These are phyloP conservation scores for Pitta sordida DNA, from an alignment of 2,113 vertebrate genomes.

Conservation along the genomic window DNA sequence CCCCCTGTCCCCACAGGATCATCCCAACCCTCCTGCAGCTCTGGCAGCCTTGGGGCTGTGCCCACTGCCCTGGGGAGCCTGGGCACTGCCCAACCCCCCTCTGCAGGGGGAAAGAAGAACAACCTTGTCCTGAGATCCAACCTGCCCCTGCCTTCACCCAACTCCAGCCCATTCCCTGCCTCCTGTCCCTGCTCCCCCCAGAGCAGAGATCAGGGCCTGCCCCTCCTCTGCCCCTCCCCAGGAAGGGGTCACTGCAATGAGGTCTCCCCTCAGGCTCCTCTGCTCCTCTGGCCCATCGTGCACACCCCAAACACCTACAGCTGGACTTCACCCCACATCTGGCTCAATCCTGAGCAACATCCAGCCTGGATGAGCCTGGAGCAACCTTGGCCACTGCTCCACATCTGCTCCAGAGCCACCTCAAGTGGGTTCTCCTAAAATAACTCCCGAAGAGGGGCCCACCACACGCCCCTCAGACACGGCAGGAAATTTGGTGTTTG, in stretches of 20 bases:
- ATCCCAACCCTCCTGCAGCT: background rate
- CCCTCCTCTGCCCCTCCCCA: no score
- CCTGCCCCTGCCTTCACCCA: no score
- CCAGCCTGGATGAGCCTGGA: background rate
- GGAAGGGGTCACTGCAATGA: no score
- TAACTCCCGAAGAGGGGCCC: background rate
- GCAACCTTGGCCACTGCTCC: background rate
- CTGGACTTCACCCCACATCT: rapidly evolving
- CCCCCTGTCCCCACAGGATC: background rate
- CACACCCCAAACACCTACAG: rapidly evolving
- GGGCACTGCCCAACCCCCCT: background rate
- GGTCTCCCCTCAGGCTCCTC: no score
- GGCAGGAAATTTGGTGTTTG: background rate
- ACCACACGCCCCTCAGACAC: background rate
- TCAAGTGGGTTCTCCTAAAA: background rate
- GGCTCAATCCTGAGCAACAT: background rate
- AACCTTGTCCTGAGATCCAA: no score
- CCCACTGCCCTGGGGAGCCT: background rate
- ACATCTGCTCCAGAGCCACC: background rate
- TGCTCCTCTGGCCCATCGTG: background rate
- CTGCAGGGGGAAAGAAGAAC: no score
- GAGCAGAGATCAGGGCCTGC: no score
- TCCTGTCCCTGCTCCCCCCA: no score
- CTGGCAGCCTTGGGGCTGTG: background rate
- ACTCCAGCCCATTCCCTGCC: no score